Conservation (phyloP, 2,888 invertebrate species). For the Pseudoips prasinana region DNA sequence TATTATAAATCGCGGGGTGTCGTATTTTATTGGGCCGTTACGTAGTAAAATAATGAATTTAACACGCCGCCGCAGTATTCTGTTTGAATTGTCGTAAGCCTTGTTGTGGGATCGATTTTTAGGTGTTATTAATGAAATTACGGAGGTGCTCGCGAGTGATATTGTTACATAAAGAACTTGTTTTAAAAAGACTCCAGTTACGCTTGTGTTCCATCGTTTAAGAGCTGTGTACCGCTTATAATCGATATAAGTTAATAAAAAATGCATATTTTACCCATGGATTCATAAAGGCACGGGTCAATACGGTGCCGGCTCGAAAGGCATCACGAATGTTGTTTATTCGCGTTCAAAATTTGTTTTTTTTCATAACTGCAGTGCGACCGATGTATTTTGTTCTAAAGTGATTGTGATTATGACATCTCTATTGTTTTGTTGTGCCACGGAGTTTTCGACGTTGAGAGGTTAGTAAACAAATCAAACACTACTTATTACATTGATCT, state of each 20-base stretch:
- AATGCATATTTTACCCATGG: slow-evolving; percentile 77
- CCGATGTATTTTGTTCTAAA: slow-evolving; percentile 39
- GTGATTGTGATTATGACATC: slow-evolving; percentile 46
- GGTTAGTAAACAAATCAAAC: slow-evolving; percentile 65
- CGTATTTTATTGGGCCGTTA: slow-evolving; percentile 41
- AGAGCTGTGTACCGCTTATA: slow-evolving; percentile 44
- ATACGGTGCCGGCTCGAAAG: slow-evolving; percentile 50
- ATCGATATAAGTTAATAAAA: slow-evolving; percentile 78
- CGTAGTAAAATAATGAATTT: slow-evolving; percentile 72
- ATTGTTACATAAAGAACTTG: slow-evolving; percentile 58
- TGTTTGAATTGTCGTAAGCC: slow-evolving; percentile 74
- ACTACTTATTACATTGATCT: neutral
- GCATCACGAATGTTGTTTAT: slow-evolving; percentile 47
- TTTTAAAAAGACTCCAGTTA: slow-evolving; percentile 45
- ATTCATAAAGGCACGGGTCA: slow-evolving; percentile 65
- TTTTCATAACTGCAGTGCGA: slow-evolving; percentile 44
- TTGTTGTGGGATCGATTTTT: slow-evolving; percentile 79
- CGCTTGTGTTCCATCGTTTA: slow-evolving; percentile 36
- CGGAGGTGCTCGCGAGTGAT: slow-evolving; percentile 72
- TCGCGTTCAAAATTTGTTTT: slow-evolving; percentile 31
- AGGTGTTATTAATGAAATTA: slow-evolving; percentile 81
- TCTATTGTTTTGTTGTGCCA: slow-evolving; percentile 39
- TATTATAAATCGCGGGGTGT: slow-evolving; percentile 28
- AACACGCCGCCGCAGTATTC: slow-evolving; percentile 70
- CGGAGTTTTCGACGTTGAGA: slow-evolving; percentile 40